Conservation (phyloP, 2,888 invertebrate genomes). For the Callinectes sapidus region DNA sequence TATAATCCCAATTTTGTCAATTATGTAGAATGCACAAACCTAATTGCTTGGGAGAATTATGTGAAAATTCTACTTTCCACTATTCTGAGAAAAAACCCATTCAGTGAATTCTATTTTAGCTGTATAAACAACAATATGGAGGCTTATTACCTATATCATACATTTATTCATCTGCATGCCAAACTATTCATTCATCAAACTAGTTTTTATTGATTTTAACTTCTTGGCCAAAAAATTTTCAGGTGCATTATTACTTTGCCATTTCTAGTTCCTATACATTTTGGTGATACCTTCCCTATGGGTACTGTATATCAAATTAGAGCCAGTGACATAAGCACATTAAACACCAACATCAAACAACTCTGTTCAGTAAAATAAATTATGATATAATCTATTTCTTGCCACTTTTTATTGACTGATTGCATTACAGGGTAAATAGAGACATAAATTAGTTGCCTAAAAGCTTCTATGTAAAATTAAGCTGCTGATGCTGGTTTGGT, state of each 20-base stretch:
- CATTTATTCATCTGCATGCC: background rate
- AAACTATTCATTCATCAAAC: background rate
- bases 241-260: background rate
- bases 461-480: background rate
- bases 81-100: background rate
- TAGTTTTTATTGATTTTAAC: background rate
- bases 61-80: background rate
- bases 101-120: background rate
- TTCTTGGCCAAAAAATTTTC: background rate
- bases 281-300: background rate
- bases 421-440: background rate
- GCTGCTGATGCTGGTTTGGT: background rate
- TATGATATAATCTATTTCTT: background rate
- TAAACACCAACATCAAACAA: background rate
- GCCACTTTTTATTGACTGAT: background rate
- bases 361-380: background rate
- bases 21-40: background rate
- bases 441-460: background rate
- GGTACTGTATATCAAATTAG: background rate
- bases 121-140: background rate
- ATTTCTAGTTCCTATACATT: background rate
- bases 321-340: background rate
- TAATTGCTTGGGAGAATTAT: background rate
- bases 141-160: background rate
- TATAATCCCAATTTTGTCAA: constrained; percentile 31